These are phyloP conservation scores for Noctuana brunneofusca DNA, from an alignment of 2,888 invertebrate species.

Conservation along the genomic window DNA sequence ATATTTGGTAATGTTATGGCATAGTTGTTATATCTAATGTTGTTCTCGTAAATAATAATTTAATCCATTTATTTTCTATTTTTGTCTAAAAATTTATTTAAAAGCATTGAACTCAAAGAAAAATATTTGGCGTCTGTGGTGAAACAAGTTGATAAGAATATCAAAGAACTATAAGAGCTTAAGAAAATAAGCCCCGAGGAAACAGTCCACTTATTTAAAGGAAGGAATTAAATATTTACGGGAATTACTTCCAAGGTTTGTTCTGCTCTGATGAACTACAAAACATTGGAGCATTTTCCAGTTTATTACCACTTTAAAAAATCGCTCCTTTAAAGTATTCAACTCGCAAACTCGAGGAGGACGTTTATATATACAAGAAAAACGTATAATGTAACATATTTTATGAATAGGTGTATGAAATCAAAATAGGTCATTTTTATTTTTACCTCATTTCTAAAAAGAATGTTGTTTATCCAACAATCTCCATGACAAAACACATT, in stretches of 20 bases:
- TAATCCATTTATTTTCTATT: no score
- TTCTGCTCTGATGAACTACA: no score
- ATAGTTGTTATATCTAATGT: no score
- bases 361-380: no score
- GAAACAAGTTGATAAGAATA: slow-evolving; percentile 2
- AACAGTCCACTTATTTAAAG: slow-evolving; percentile 27
- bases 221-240: slow-evolving; percentile 27
- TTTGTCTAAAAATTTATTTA: no score
- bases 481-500: slow-evolving; percentile 74
- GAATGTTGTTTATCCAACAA: slow-evolving; percentile 69
- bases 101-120: background rate
- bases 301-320: no score
- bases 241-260: slow-evolving; percentile 15
- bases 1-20: no score
- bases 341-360: no score
- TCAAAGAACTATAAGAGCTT: slow-evolving; percentile 20
- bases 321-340: no score
- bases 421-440: background rate
- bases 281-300: no score
- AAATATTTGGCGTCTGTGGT: background rate
- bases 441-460: slow-evolving; percentile 59
- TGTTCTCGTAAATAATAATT: background rate
- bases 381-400: background rate
- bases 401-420: no score
- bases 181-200: slow-evolving; percentile 23